Conservation (phyloP, 2,113 vertebrate species). For the Trochalopteron elliotii region DNA sequence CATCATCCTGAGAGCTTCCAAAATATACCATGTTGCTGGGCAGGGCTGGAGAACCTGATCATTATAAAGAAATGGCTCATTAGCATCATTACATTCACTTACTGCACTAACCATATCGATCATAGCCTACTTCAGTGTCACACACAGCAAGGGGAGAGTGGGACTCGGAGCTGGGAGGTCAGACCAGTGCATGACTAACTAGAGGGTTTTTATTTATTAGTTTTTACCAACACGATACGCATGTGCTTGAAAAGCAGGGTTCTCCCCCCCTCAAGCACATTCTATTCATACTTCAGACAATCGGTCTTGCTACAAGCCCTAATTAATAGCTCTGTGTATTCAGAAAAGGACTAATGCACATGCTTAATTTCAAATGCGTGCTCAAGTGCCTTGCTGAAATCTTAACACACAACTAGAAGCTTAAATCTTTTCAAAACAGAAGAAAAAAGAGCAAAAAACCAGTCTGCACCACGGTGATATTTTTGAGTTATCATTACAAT, state of each 20-base stretch:
- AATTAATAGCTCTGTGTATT: conserved; percentile 31
- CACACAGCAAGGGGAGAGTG: background rate
- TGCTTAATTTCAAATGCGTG: background rate
- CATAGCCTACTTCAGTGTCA: background rate
- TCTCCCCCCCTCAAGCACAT: background rate
- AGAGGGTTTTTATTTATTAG: background rate
- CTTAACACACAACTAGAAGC: background rate
- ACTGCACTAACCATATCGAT: background rate
- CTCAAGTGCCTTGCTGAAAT: conserved; percentile 17
- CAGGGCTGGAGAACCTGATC: conserved; percentile 90
- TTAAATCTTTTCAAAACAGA: background rate
- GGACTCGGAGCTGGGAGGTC: background rate
- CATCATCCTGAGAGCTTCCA: conserved; percentile 97
- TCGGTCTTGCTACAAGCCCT: background rate
- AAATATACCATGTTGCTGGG: conserved; percentile 97
- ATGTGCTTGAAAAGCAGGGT: background rate
- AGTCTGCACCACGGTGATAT: background rate
- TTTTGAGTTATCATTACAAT: background rate
- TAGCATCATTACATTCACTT: background rate
- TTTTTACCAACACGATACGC: background rate
- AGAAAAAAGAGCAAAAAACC: background rate
- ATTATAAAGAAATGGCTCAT: conserved; percentile 3
- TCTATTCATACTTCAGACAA: conserved; percentile 20
- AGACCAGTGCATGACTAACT: background rate
- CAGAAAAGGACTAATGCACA: conserved; percentile 7